Base-by-base conservation (phyloP, 2,888 invertebrate species). In the Megamerina dolium region DNA sequence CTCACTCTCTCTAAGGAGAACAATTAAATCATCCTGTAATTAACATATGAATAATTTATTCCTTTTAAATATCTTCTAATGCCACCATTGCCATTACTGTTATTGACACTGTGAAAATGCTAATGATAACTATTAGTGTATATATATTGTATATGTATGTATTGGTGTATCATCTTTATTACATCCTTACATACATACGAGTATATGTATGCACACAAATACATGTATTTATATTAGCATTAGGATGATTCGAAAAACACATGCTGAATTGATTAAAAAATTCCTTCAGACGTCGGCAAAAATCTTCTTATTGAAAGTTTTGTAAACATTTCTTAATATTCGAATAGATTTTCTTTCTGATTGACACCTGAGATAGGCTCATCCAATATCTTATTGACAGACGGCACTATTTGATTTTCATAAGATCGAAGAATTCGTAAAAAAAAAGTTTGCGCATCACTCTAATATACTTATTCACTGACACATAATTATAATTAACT, bases 401-500 rank as follows among this genome's bases (percentile, higher is more conserved):
- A 23, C 23, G 10, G 8, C 6, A 23, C 6, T 23, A 6, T 10
- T 23, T 23, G 23, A 10, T n/a, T n/a, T n/a, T n/a, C n/a, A n/a
- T n/a, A n/a, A n/a, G n/a, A n/a, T n/a, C n/a, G n/a, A n/a, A n/a
- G n/a, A n/a, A n/a, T n/a, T n/a, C n/a, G n/a, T n/a, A n/a, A 23
- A 23, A 8, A 10, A 10, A 6, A 23, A 8, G 10, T 23, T 23
- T 23, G 23, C 23, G 10, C 23, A 23, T 8, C 10, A 23, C 10
- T 23, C 10, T 10, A 8, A 23, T 10, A 23, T 23, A 8, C 23
- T 8, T 10, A 10, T 23, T 10, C 48, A 48, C 39, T 43, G 40
- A 55, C 42, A 54, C 45, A 45, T 53, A 57, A 61, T 56, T 59
- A 56, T 61, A 62, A 60, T 60, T 56, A 59, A 56, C 53, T 61